phyloP scores from a whole-genome alignment of 2,888 invertebrate genomes.

The Diogma glabrata region DNA sequence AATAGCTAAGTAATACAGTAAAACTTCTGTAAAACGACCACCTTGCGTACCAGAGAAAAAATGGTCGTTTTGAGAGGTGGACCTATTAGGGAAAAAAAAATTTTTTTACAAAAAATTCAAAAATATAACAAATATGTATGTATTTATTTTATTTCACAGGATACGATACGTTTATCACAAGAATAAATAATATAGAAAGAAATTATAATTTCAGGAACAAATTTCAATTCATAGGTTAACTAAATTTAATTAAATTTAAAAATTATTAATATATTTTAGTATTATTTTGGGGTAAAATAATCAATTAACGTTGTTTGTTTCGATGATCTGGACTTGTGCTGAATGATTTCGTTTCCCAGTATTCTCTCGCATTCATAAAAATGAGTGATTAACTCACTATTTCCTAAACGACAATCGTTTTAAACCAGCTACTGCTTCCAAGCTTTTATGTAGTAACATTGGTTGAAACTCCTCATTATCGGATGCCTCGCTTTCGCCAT shows the following conservation, averaged over 20 bases:
- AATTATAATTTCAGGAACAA: not conserved
- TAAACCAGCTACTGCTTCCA: not conserved
- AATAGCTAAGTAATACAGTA: too few relatives aligned
- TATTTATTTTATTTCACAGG: too few relatives aligned
- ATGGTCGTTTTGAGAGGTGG: too few relatives aligned
- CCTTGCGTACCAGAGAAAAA: too few relatives aligned
- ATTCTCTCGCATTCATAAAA: not conserved
- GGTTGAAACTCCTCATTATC: not conserved
- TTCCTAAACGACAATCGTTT: too few relatives aligned
- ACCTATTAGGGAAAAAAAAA: too few relatives aligned
- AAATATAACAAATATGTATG: too few relatives aligned
- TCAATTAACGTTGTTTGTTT: not conserved
- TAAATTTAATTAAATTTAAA: not conserved
- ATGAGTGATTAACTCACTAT: constrained; percentile 2
- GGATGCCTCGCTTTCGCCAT: not conserved
- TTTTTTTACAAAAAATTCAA: too few relatives aligned
- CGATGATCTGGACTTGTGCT: not conserved
- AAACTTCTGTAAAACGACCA: too few relatives aligned
- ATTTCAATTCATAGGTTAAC: not conserved
- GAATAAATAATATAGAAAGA: too few relatives aligned
- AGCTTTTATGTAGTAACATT: not conserved
- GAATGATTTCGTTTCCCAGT: not conserved
- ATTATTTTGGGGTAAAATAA: not conserved
- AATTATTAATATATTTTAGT: not conserved
- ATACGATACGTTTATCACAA: not conserved